These are phyloP conservation scores for Ceyx erithaca DNA, from an alignment of 2,797 vertebrate species.

Conservation along the genomic window DNA sequence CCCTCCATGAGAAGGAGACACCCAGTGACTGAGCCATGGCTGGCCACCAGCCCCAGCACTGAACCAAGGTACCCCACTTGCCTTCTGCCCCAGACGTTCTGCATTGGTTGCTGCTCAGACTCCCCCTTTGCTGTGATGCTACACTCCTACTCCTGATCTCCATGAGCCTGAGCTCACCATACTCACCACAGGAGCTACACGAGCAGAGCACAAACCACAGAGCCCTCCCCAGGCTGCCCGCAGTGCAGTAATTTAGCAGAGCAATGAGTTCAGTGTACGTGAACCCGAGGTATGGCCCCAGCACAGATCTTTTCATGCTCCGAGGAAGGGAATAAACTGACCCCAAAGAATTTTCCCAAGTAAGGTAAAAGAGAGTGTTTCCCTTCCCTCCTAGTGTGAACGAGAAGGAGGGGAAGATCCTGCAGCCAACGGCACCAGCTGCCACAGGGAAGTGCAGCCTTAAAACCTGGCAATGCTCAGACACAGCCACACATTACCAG, in stretches of 20 bases:
- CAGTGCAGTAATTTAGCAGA: neutral
- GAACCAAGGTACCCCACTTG: neutral
- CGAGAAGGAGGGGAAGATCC: neutral
- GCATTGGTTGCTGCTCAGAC: neutral
- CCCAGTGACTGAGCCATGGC: neutral
- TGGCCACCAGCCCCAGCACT: neutral
- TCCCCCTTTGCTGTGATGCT: accelerated
- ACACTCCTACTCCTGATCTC: neutral
- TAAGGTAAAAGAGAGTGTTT: neutral
- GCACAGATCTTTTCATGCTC: neutral
- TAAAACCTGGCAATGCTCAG: neutral
- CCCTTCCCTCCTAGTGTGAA: neutral
- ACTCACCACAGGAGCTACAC: neutral
- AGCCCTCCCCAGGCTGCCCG: neutral
- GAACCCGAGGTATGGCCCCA: neutral
- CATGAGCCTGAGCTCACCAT: accelerated
- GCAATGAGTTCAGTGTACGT: accelerated
- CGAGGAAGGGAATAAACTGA: neutral
- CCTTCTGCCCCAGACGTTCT: neutral
- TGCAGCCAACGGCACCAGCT: neutral
- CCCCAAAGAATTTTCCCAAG: neutral
- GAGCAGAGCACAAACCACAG: neutral
- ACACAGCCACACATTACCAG: neutral
- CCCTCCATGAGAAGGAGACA: neutral
- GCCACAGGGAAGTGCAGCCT: neutral